Evolutionary conservation across 1,140 invertebrate species (phyloP), one percentile per base, ranked within the genome.

Genomic region (Drosophila yakuba): DNA sequence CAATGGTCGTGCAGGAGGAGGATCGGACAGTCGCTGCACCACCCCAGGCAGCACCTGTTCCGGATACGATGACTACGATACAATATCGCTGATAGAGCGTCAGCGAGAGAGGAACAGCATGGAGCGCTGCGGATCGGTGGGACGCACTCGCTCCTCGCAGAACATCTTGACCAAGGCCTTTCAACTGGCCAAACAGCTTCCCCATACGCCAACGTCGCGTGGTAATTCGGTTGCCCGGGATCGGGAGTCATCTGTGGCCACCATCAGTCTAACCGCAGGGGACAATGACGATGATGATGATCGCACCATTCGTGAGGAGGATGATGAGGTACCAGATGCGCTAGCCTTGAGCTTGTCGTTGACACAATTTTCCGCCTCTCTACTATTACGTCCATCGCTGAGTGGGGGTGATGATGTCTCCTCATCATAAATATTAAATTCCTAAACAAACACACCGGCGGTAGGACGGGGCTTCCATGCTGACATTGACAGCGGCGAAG

Each of bases 131-230:
- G 73, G 81, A 4, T 90, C 85, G 2, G 76, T 95, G 20, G 94
- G 94, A 7, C 94, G 95, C 74, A 96, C 95, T n/a, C 94, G 94
- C 35, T 96, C 96, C 60, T 95, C 95, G 0, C 96, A 95, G 4
- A 96, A 96, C 86, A 97, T 97, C 55, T 94, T 96, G 94, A 96
- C 96, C 45, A 96, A 95, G 80, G 96, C 96, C 0, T 96, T 96
- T 91, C 95, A 96, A 75, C 93, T 96, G 78, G 95, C 94, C 77
- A 96, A 95, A 80, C 94, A 94, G 47, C 93, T 92, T 77, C 91
- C 92, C 6, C 71, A 78, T 28, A 93, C 74, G 92, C 78, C 85
- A 7, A 91, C 84, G 1, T 91, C 91, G 20, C 78, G 91, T 11
- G 85, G 71, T 10, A 92, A 84, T 56, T 94, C 92, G 55, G 73